These are phyloP conservation scores for Microcebus griseorufus DNA, from an alignment of 2,113 vertebrate species.

Conservation along the genomic window DNA sequence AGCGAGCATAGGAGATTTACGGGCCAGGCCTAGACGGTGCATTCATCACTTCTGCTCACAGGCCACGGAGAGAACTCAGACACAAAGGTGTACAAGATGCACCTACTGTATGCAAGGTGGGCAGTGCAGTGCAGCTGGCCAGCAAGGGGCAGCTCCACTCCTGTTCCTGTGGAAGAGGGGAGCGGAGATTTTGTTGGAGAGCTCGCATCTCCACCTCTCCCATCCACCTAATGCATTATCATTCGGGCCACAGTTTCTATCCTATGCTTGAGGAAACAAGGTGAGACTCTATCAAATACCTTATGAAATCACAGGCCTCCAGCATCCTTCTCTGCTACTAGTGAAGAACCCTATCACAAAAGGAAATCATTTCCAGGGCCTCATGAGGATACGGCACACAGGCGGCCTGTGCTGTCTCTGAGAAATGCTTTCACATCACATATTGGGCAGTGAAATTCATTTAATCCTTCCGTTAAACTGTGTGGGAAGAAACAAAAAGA, in stretches of 20 bases:
- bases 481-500: conserved; percentile 18
- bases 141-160: too few species aligned
- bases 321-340: background rate
- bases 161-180: background rate
- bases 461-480: conserved; percentile 9
- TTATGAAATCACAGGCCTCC: background rate
- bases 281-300: background rate
- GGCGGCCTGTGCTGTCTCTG: background rate
- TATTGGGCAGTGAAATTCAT: background rate
- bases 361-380: background rate
- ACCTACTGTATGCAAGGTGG: background rate
- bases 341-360: background rate
- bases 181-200: background rate
- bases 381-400: background rate
- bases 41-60: background rate
- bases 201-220: background rate
- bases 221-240: background rate
- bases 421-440: conserved; percentile 1
- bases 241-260: background rate
- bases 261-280: conserved; percentile 17
- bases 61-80: background rate
- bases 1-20: background rate
- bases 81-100: fast-evolving
- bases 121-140: background rate
- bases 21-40: background rate